These are phyloP conservation scores for Lates calcarifer DNA, from an alignment of 2,113 vertebrate species.

Conservation along the genomic window DNA sequence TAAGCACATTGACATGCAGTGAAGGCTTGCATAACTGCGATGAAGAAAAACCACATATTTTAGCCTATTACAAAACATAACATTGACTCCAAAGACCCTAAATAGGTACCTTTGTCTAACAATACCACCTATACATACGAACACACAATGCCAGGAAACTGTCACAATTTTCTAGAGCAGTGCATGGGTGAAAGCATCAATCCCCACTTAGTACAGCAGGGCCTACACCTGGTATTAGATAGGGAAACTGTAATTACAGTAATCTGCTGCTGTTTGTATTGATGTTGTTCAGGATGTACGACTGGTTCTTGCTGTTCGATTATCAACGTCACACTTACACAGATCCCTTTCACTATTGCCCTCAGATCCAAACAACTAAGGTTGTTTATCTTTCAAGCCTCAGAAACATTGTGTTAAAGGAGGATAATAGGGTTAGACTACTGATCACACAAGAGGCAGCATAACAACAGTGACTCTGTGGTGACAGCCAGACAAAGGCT, in stretches of 20 bases:
- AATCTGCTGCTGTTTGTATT: conserved; percentile 30
- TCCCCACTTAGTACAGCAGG: conserved; percentile 14
- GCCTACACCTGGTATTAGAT: conserved; percentile 8
- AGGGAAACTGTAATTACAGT: conserved; percentile 40
- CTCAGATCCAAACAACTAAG: neutral
- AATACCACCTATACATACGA: conserved; percentile 1
- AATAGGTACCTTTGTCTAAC: neutral
- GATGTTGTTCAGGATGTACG: neutral
- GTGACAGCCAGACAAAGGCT: neutral
- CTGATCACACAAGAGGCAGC: neutral
- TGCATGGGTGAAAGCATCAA: conserved; percentile 23
- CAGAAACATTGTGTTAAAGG: neutral
- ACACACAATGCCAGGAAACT: conserved; percentile 50
- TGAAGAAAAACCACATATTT: neutral
- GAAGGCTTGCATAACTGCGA: neutral
- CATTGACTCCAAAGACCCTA: neutral
- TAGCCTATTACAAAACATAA: neutral
- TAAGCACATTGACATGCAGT: neutral
- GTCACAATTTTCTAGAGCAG: conserved; percentile 48
- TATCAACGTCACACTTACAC: conserved; percentile 30
- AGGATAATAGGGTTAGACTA: neutral
- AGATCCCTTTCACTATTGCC: neutral
- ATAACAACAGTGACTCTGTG: neutral
- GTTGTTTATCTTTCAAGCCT: conserved; percentile 11
- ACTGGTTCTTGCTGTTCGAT: conserved; percentile 19